Evolutionary conservation across 23 tunicate species (phyloP), one percentile per base, ranked within the genome.

Genomic region (Oikopleura vanhoeffeni): DNA sequence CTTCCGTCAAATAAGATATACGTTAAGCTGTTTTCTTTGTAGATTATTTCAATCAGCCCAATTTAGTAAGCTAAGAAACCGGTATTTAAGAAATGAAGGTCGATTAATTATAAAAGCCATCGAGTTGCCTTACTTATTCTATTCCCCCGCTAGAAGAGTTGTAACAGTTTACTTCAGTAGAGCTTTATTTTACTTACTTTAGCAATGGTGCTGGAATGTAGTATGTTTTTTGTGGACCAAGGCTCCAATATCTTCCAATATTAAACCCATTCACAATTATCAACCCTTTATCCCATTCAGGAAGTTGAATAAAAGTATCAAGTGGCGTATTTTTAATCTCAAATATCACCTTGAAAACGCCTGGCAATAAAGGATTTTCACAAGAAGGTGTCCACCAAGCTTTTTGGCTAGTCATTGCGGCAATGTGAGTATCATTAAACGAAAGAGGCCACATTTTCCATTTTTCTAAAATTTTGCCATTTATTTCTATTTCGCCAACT

Each of bases 361-460:
- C 88, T 2, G 88, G 88, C 0, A 67, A 32, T 36, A 0, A n/a
- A 1, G 40, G 0, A 0, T 36, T 8, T 34, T 42, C 49, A 18
- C 41, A 18, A 41, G 41, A n/a, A 1, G 42, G 4, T 8, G 4
- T 40, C 41, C 35, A 35, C 88, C 88, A 86, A 39, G 40, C 79
- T 32, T 40, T 32, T 41, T 83, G 85, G 67, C 40, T 28, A 24
- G 76, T 57, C 86, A 75, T 85, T 28, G n/a, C 24, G 2, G 57
- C 0, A 39, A 86, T 42, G 39, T 49, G 86, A 18, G 60, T 71
- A 18, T 71, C 86, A 57, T 83, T 67, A 39, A 86, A 86, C 18
- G 85, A 71, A 30, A 86, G 41, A 1, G 86, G 88, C 88, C 86
- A 83, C 0, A 83, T 86, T 41, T 40, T 84, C 88, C 88, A 86